Evolutionary conservation across 1,140 invertebrate genomes (phyloP), one percentile per base, ranked within the genome.

Genomic region (Cherax destructor): DNA sequence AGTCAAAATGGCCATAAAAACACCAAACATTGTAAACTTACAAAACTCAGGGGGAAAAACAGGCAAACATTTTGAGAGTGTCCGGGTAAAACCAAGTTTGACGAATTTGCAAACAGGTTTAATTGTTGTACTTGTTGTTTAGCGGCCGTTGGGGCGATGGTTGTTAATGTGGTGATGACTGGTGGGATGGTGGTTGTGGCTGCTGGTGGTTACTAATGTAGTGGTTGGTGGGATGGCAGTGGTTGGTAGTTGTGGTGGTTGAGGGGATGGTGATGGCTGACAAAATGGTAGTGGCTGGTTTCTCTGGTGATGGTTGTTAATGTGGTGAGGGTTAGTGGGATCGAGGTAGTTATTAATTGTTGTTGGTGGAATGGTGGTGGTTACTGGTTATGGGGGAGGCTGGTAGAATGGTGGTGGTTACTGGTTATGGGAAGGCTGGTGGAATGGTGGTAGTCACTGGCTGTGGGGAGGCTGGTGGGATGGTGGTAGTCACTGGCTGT

Each of bases 61-160:
- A 21, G 13, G 13, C 18, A 13, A 69, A 50, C 52, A 56, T 56
- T 56, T 56, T 56, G 52, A 10, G 5, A 56, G 9, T 13, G 13
- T 10, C 52, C 9, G 52, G 52, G 13, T 56, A 65, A 65, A 65
- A 65, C 18, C 61, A 21, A 81, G 49, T 56, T 81, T 81, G 79
- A 81, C 79, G 50, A 56, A 81, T 81, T 56, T 56, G 24, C 49
- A 59, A 81, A 81, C 79, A 56, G 79, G 50, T 81, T 81, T 81
- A 81, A 81, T 81, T 81, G 79, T 59, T n/a, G 79, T 30, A 30
- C 56, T 30, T 65, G 69, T 9, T 16, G 69, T 5, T 5, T 24
- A 11, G n/a, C n/a, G 11, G 11, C 24, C 3, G n/a, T 24, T 80
- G 52, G 80, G 52, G 5, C 16, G 77, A 1, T 5, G 61, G 5